A percentile compares a stretch with the other conserved stretches of the same genome.
phyloP scores from a whole-genome alignment of 2,797 vertebrate species.

The Microctenopoma lineatum region DNA sequence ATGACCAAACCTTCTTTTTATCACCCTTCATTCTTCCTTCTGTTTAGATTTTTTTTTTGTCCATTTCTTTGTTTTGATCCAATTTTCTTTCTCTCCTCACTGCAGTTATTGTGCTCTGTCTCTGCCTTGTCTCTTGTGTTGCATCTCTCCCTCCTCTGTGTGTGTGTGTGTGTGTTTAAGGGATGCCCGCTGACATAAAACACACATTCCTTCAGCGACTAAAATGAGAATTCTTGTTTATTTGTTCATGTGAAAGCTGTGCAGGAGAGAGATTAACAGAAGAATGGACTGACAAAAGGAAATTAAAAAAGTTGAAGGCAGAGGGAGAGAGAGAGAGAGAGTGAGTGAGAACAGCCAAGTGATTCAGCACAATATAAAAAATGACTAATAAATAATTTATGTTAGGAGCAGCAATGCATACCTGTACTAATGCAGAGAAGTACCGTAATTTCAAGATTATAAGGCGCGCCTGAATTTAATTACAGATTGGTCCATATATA shows the following conservation, averaged over 20 bases:
- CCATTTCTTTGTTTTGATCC: conserved; percentile 17
- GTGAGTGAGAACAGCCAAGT: conserved; percentile 27
- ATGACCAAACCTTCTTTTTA: conserved; percentile 6
- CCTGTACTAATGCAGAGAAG: conserved; percentile 49
- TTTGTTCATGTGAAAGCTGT: conserved; percentile 31
- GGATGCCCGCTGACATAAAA: conserved; percentile 33
- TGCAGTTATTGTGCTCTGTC: neutral
- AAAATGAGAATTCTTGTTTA: conserved; percentile 36
- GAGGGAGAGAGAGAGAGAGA: conserved; percentile 4
- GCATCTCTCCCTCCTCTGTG: neutral
- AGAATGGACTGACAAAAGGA: conserved; percentile 37
- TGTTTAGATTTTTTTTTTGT: conserved; percentile 7
- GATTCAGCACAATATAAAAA: conserved; percentile 70
- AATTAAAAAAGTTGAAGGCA: conserved; percentile 38
- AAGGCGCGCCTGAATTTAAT: too few relatives aligned
- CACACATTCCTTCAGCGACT: conserved; percentile 28
- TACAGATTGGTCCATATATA: too few relatives aligned
- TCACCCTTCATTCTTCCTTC: conserved; percentile 19
- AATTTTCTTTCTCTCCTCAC: conserved; percentile 16
- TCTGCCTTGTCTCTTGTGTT: conserved; percentile 21
- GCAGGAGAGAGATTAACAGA: conserved; percentile 35
- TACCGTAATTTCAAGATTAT: too few relatives aligned
- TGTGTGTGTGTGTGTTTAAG: conserved; percentile 12
- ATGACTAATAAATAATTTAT: conserved; percentile 71
- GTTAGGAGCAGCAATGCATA: conserved; percentile 59